Evolutionary conservation across 2,797 vertebrate genomes (phyloP).

Genomic region (Chlorospingus semifuscus): DNA sequence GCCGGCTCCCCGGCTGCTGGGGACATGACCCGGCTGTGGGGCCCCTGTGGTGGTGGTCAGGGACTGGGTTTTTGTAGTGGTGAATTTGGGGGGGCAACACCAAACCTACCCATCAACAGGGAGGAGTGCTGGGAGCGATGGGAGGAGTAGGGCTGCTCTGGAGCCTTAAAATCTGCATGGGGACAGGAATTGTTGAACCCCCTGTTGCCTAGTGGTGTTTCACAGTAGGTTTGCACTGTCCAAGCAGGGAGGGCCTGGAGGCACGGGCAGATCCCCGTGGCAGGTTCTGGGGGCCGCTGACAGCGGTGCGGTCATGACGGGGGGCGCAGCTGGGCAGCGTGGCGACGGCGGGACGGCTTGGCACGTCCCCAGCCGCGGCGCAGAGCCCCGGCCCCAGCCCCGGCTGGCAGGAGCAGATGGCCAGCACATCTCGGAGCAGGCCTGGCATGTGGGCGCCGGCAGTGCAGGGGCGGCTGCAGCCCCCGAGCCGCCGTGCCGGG

Average conservation of each 20-base stretch:
- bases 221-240: background rate
- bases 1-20: rapidly evolving
- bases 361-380: slow-evolving; percentile 43
- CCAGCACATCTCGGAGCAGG: slow-evolving; percentile 62
- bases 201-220: background rate
- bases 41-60: background rate
- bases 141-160: background rate
- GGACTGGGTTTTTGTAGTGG: background rate
- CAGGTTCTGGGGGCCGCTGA: background rate
- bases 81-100: rapidly evolving
- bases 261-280: rapidly evolving
- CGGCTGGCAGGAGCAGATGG: slow-evolving; percentile 69
- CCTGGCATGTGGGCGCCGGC: slow-evolving; percentile 57
- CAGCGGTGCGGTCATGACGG: slow-evolving; percentile 2
- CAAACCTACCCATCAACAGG: background rate
- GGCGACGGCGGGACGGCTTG: slow-evolving; percentile 32
- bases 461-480: slow-evolving; percentile 11
- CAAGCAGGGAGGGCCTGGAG: background rate
- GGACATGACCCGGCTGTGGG: rapidly evolving
- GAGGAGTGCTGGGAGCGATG: background rate
- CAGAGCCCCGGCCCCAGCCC: slow-evolving; percentile 56
- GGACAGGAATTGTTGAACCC: rapidly evolving
- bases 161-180: background rate
- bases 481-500: slow-evolving; percentile 5
- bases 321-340: slow-evolving; percentile 64